These are phyloP conservation scores for Tetragonisca angustula DNA, from an alignment of 2,888 invertebrate genomes.

Conservation along the genomic window DNA sequence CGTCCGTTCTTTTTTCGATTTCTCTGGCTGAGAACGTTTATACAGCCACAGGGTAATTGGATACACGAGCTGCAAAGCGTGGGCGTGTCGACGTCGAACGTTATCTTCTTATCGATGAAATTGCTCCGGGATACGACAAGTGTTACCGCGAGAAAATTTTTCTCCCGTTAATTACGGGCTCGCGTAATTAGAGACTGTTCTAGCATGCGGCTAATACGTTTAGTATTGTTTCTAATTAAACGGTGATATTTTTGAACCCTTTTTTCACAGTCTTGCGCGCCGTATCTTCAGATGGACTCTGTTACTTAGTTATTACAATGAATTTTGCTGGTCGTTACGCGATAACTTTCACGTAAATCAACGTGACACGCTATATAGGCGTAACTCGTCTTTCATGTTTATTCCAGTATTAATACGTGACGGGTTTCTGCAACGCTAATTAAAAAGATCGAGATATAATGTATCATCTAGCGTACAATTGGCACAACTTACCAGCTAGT, in stretches of 20 bases:
- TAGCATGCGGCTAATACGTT: background rate
- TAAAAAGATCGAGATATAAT: background rate
- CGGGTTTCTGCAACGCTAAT: background rate
- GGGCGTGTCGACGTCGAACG: slow-evolving; percentile 40
- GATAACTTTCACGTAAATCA: background rate
- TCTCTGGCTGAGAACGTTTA: slow-evolving; percentile 20
- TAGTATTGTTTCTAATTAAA: slow-evolving; percentile 26
- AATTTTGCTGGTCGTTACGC: slow-evolving; percentile 18
- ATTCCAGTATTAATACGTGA: slow-evolving; percentile 5
- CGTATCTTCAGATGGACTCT: background rate
- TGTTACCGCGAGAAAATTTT: slow-evolving; percentile 21
- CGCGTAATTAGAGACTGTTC: slow-evolving; percentile 31
- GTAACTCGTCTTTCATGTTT: slow-evolving; percentile 22
- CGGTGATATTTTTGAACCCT: background rate
- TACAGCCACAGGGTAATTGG: slow-evolving; percentile 42
- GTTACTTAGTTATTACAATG: background rate
- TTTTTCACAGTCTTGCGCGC: background rate
- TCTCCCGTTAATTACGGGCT: slow-evolving; percentile 30
- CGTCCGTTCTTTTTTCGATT: slow-evolving; percentile 4
- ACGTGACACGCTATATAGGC: background rate
- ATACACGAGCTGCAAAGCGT: slow-evolving; percentile 36
- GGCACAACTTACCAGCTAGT: background rate
- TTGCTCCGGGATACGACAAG: slow-evolving; percentile 39
- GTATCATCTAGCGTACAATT: background rate
- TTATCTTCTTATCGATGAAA: slow-evolving; percentile 48